Percentiles rank a stretch among this genome's conserved stretches.
These are phyloP conservation scores for Ganaspis sp. DNA, from an alignment of 1,140 invertebrate genomes.

Conservation along the genomic window DNA sequence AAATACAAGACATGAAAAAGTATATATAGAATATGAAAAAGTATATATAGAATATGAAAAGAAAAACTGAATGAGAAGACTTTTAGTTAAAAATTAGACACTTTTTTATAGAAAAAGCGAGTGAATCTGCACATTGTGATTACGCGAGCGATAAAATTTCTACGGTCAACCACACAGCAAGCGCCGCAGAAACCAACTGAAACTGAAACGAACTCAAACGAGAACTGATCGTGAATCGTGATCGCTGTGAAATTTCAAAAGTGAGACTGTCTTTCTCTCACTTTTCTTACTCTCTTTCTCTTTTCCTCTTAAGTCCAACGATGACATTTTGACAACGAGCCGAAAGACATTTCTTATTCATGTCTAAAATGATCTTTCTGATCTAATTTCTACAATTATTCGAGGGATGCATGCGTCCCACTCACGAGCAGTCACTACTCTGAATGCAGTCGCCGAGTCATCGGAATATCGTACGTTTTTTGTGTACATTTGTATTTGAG, in stretches of 20 bases:
- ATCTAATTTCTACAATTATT: neutral
- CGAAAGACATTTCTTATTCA: slow-evolving; percentile 57
- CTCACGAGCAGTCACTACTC: neutral
- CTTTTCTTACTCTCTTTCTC: slow-evolving; percentile 14
- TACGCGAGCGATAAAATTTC: neutral
- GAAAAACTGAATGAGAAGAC: too few species aligned
- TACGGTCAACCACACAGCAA: neutral
- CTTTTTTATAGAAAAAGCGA: neutral
- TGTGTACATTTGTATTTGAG: too few species aligned
- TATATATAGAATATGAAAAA: neutral
- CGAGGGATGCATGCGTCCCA: slow-evolving; percentile 48
- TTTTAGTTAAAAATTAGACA: too few species aligned
- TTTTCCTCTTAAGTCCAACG: slow-evolving; percentile 29
- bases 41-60: too few species aligned
- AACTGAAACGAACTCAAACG: too few species aligned
- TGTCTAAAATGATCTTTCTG: neutral
- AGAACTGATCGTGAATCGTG: too few species aligned
- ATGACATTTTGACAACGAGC: neutral
- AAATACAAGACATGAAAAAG: neutral
- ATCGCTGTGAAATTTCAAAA: slow-evolving; percentile 24
- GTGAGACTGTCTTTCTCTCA: slow-evolving; percentile 12
- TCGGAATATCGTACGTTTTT: too few species aligned
- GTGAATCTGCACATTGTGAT: neutral
- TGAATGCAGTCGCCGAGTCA: neutral
- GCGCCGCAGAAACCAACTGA: neutral